Evolutionary conservation across 2,797 vertebrate genomes (phyloP), one percentile per base, ranked within the genome.

Genomic region (Eulemur coronatus): DNA sequence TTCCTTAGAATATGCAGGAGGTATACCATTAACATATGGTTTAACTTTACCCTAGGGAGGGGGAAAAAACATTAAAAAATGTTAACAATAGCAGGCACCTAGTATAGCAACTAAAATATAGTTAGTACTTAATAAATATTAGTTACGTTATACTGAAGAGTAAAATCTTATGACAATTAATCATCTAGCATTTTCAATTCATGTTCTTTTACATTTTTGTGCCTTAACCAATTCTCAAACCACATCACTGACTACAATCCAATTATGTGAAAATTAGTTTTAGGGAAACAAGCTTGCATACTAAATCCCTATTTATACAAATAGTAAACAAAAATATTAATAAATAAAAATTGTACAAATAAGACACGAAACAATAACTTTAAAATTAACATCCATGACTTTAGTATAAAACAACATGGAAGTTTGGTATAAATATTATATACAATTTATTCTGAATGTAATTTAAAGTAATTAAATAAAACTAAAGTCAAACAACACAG

Each of bases 21-120:
- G 99, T 57, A 98, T 61, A 91, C 79, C 98, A 91, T 98, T 98
- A 98, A 94, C 93, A 96, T 95, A 98, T 1, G 95, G 79, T 95
- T 98, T 99, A 79, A 99, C 98, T 96, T 99, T 99, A 46, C 97
- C 57, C 99, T 99, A 90, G 15, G 12, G n/a, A 18, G 67, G 22
- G 65, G 63, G 93, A n/a, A 97, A 46, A 79, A 6, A 93, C 33
- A 79, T 9, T 55, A 38, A 55, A 79, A 55, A 38, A 55, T 41
- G 38, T 91, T 50, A 78, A 14, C 38, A 94, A 92, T 5, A 90
- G n/a, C 26, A 82, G 57, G 20, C 2, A 80, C 33, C 18, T 70
- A 82, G 11, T 43, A 78, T 5, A 90, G 4, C 2, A 81, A 20
- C 30, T 59, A 93, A 92, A 6, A 70, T 26, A 72, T 2, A 52